phyloP scores from a whole-genome alignment of 2,113 vertebrate species.

The Hassar affinis region DNA sequence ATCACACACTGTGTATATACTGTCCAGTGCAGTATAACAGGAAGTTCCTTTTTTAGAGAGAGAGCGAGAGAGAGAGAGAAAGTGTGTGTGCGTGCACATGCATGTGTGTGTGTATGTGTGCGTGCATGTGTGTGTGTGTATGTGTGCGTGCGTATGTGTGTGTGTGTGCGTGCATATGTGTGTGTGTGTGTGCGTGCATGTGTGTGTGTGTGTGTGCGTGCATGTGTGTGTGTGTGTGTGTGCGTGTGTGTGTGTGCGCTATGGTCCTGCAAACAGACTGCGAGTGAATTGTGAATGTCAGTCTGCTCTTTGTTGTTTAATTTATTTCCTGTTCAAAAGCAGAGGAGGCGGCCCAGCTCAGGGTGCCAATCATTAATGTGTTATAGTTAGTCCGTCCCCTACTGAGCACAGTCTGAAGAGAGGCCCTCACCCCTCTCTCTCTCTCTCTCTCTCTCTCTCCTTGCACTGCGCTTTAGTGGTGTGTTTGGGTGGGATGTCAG shows the following conservation, averaged over 20 bases:
- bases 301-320: constrained; percentile 81
- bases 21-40: background rate
- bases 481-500: background rate
- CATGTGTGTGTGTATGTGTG: background rate
- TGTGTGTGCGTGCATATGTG: constrained; percentile 43
- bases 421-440: constrained; percentile 48
- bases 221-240: constrained; percentile 41
- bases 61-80: background rate
- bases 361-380: constrained; percentile 79
- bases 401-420: constrained; percentile 73
- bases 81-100: background rate
- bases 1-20: background rate
- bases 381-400: constrained; percentile 75
- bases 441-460: constrained; percentile 28
- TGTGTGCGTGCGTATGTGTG: constrained; percentile 39
- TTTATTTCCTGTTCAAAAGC: constrained; percentile 82
- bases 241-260: constrained; percentile 41
- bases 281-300: constrained; percentile 80
- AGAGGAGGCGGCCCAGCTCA: constrained; percentile 74
- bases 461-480: background rate
- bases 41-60: background rate
- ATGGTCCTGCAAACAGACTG: constrained; percentile 65
- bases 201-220: background rate
- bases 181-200: background rate
- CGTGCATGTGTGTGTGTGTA: constrained; percentile 28